Conservation (phyloP, 2,888 invertebrate genomes). For the Lasioglossum oenotherae region DNA sequence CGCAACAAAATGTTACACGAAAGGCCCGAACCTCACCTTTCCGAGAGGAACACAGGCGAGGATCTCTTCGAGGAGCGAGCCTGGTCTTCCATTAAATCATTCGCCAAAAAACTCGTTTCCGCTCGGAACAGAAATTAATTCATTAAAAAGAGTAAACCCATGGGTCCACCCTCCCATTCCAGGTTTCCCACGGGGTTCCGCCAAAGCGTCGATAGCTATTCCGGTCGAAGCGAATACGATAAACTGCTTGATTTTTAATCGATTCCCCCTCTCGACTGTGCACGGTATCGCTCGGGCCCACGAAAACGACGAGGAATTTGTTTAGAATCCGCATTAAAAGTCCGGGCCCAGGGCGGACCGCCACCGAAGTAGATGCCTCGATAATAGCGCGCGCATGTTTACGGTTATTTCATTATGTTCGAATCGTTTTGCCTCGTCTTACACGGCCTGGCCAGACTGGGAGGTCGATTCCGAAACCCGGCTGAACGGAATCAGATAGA, state of each 20-base stretch:
- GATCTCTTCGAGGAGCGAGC: background rate
- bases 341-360: background rate
- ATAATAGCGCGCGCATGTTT: conserved; percentile 73
- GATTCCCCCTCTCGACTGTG: background rate
- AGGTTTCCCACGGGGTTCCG: conserved; percentile 43
- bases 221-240: conserved; percentile 9
- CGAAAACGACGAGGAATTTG: conserved; percentile 51
- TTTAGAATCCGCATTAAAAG: conserved; percentile 52
- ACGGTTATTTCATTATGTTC: conserved; percentile 73
- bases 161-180: conserved; percentile 4
- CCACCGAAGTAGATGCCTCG: conserved; percentile 59
- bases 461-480: conserved; percentile 59
- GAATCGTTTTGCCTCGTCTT: conserved; percentile 55
- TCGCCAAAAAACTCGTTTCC: conserved; percentile 33
- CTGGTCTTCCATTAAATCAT: conserved; percentile 40
- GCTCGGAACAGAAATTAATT: conserved; percentile 39
- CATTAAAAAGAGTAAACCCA: conserved; percentile 44
- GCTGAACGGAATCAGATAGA: conserved; percentile 64
- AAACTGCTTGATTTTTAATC: conserved; percentile 34
- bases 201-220: conserved; percentile 32
- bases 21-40: background rate
- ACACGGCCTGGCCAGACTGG: conserved; percentile 52
- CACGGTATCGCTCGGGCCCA: conserved; percentile 16
- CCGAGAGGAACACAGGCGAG: background rate
- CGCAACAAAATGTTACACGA: background rate